phyloP scores from a whole-genome alignment of 2,888 invertebrate genomes.

The Desoria tigrina region DNA sequence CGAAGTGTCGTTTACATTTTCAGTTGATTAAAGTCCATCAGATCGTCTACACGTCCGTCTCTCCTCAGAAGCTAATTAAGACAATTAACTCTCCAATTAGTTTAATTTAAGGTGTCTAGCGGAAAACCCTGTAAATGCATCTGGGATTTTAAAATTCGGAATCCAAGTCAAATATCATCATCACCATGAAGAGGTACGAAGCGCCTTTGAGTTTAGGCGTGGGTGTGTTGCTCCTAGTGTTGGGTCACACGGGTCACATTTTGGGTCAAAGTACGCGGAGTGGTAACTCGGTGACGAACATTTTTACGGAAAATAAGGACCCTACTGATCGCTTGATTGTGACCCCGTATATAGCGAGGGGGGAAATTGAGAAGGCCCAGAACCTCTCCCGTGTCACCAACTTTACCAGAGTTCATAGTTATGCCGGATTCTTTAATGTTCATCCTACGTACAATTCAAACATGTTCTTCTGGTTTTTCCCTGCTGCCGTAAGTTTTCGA shows the following conservation, averaged over 20 bases:
- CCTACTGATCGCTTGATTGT: conserved; percentile 63
- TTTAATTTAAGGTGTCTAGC: too few species aligned
- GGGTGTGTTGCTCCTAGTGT: too few species aligned
- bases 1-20: too few species aligned
- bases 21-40: too few species aligned
- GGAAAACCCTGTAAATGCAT: too few species aligned
- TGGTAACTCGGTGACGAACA: conserved; percentile 39
- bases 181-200: too few species aligned
- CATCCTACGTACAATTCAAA: conserved; percentile 49
- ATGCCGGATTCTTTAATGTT: conserved; percentile 51
- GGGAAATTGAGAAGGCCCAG: conserved; percentile 68
- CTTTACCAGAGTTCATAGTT: conserved; percentile 51
- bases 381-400: conserved; percentile 46
- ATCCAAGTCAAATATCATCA: too few species aligned
- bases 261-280: neutral
- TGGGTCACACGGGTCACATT: neutral
- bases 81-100: too few species aligned
- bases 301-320: conserved; percentile 41
- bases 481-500: conserved; percentile 45
- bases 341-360: conserved; percentile 72
- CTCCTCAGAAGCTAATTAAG: too few species aligned
- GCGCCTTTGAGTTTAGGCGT: too few species aligned
- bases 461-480: conserved; percentile 53
- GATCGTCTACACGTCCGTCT: too few species aligned
- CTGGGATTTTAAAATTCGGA: too few species aligned